Conservation (phyloP, 2,113 vertebrate species). For the Chelonoidis abingdonii region DNA sequence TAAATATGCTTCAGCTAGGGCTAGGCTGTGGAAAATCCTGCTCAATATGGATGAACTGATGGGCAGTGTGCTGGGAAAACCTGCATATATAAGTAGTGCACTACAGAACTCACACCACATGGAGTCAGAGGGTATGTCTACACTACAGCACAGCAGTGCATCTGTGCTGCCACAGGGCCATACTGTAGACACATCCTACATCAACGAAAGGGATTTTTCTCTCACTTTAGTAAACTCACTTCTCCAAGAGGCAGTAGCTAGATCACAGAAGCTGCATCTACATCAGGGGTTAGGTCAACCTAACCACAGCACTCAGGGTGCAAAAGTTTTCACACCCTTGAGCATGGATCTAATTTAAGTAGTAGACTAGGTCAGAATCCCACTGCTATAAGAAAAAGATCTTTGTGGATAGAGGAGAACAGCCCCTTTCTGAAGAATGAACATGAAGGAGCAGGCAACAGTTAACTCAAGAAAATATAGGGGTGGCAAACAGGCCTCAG, state of each 20-base stretch:
- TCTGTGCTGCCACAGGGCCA: background rate
- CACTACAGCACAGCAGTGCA: background rate
- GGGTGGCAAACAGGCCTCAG: background rate
- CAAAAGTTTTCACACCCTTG: background rate
- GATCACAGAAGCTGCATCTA: background rate
- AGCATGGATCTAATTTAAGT: background rate
- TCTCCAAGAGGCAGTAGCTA: background rate
- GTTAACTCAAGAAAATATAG: background rate
- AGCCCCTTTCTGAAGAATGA: background rate
- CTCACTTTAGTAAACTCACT: background rate
- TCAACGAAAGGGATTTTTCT: background rate
- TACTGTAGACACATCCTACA: background rate
- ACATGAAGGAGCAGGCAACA: fast-evolving
- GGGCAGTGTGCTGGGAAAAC: background rate
- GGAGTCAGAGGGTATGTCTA: background rate
- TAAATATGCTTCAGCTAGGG: fast-evolving
- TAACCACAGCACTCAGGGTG: background rate
- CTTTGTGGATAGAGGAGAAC: background rate
- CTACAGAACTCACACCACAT: background rate
- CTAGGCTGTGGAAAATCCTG: fast-evolving
- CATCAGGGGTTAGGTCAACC: background rate
- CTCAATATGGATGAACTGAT: background rate
- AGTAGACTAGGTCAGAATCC: background rate
- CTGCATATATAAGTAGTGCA: background rate
- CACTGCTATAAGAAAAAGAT: background rate